A percentile compares a stretch with the other conserved stretches of the same genome.
These are phyloP conservation scores for Pocillopora verrucosa DNA, from an alignment of 64 coral and sea anemone species.

Conservation along the genomic window DNA sequence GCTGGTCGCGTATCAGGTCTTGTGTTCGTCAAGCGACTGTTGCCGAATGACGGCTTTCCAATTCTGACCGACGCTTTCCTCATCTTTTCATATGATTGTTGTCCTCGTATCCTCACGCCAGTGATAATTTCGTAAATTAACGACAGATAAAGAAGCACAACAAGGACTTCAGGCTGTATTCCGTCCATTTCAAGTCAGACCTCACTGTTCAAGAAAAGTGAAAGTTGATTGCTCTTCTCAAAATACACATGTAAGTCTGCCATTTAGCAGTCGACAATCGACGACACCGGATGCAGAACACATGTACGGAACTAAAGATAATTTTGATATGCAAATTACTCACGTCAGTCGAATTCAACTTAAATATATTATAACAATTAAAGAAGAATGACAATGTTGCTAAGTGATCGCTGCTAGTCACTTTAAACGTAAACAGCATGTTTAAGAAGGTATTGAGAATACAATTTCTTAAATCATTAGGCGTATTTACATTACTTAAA, in stretches of 20 bases:
- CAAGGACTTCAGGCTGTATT: slow-evolving; percentile 47
- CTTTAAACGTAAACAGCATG: no score
- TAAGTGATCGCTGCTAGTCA: background rate
- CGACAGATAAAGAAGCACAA: slow-evolving; percentile 42
- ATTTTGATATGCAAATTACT: background rate
- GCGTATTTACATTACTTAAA: no score
- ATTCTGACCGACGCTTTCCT: slow-evolving; percentile 14
- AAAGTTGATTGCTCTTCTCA: background rate
- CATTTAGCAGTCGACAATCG: background rate
- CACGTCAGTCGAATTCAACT: background rate
- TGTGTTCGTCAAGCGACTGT: background rate
- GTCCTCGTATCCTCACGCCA: slow-evolving; percentile 24
- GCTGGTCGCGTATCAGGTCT: background rate
- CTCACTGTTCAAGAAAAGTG: background rate
- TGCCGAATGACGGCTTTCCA: background rate
- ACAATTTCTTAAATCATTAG: no score
- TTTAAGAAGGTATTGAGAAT: no score
- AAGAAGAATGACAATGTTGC: background rate
- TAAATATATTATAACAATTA: background rate
- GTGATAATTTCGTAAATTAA: slow-evolving; percentile 47
- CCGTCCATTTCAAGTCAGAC: slow-evolving; percentile 18
- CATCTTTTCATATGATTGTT: slow-evolving; percentile 21
- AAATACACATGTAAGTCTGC: background rate
- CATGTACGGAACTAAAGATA: background rate
- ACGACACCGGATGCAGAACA: background rate